These are phyloP conservation scores for Meteorus cinctellus DNA, from an alignment of 2,888 invertebrate species.

Conservation along the genomic window DNA sequence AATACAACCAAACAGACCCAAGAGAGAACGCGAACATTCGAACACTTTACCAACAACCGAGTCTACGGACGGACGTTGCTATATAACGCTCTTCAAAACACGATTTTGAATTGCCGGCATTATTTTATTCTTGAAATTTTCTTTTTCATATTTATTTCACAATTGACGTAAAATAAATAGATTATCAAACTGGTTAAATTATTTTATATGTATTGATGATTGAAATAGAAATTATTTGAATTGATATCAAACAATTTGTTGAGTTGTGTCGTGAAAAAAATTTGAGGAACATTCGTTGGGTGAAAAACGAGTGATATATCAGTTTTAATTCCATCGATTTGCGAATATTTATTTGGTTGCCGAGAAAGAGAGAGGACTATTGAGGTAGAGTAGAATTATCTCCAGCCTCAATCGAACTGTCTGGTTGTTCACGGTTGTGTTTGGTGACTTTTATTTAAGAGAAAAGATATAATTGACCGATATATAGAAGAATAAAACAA, in stretches of 20 bases:
- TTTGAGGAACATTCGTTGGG: background rate
- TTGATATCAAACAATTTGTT: background rate
- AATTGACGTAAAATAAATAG: too few relatives aligned
- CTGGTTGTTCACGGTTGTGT: background rate
- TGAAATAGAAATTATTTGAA: too few relatives aligned
- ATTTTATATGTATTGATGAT: too few relatives aligned
- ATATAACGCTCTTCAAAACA: slow-evolving; percentile 4
- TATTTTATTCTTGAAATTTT: background rate
- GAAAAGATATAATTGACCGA: background rate
- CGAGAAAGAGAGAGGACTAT: background rate
- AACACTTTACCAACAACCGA: slow-evolving; percentile 61
- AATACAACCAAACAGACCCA: slow-evolving; percentile 30
- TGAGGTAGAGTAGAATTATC: background rate
- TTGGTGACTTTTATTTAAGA: background rate
- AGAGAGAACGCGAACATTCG: slow-evolving; percentile 47
- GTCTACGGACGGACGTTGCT: slow-evolving; percentile 53
- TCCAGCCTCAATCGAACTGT: background rate
- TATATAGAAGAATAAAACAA: background rate
- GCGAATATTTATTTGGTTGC: background rate
- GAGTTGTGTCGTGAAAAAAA: background rate
- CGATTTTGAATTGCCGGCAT: background rate
- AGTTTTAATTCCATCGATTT: background rate
- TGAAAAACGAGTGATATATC: background rate
- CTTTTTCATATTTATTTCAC: background rate
- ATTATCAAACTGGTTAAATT: too few relatives aligned